These are phyloP conservation scores for Cromileptes altivelis DNA, from an alignment of 2,113 vertebrate genomes.

Conservation along the genomic window DNA sequence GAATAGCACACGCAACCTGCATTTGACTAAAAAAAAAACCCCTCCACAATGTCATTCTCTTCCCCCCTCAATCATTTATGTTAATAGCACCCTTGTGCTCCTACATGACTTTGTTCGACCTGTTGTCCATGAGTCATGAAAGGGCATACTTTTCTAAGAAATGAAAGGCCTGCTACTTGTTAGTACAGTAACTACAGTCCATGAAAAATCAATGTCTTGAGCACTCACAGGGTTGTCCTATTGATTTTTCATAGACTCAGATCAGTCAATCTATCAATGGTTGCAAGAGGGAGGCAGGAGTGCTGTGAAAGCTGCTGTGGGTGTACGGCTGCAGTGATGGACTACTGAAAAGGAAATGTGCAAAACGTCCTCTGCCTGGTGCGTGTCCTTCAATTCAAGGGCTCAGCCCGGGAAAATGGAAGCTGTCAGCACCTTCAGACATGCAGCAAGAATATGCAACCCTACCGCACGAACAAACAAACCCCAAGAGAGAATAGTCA, in stretches of 20 bases:
- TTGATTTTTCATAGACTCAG: slow-evolving; percentile 74
- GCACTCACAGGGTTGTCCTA: slow-evolving; percentile 64
- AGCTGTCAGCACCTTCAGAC: slow-evolving; percentile 63
- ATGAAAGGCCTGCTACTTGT: slow-evolving; percentile 47
- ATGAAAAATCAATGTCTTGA: slow-evolving; percentile 65
- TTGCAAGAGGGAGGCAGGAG: slow-evolving; percentile 23
- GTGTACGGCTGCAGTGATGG: slow-evolving; percentile 47
- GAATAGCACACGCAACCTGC: slow-evolving; percentile 24
- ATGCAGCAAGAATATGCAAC: slow-evolving; percentile 39
- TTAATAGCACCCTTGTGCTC: not conserved
- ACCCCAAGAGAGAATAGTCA: slow-evolving; percentile 21
- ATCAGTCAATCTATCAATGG: slow-evolving; percentile 74
- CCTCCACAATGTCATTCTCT: not conserved
- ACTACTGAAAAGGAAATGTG: slow-evolving; percentile 58
- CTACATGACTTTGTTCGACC: slow-evolving; percentile 8
- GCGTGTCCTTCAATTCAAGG: slow-evolving; percentile 71
- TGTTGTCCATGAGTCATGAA: slow-evolving; percentile 20
- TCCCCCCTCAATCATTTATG: slow-evolving; percentile 27
- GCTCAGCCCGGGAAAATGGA: slow-evolving; percentile 56
- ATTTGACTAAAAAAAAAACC: slow-evolving; percentile 28
- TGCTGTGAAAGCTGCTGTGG: slow-evolving; percentile 9
- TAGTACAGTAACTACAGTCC: slow-evolving; percentile 52
- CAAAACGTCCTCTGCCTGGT: slow-evolving; percentile 58
- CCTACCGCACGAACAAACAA: slow-evolving; percentile 19
- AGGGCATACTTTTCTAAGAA: slow-evolving; percentile 11